These are phyloP conservation scores for Zapus hudsonius DNA, from an alignment of 2,113 vertebrate genomes.

Conservation along the genomic window DNA sequence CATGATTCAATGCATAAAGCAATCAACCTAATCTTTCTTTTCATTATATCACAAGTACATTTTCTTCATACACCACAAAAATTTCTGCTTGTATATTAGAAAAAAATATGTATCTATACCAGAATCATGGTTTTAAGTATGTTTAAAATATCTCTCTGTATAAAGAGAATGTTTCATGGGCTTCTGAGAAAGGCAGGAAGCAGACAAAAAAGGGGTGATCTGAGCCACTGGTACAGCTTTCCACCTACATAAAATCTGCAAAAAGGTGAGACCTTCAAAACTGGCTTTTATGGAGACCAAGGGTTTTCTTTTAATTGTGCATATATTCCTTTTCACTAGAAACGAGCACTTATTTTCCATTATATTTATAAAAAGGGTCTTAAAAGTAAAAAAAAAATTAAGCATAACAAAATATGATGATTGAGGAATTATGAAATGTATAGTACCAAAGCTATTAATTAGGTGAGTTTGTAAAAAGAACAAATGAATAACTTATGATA, in stretches of 20 bases:
- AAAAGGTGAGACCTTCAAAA: not conserved
- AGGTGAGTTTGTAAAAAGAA: not conserved
- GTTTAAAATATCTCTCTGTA: not conserved
- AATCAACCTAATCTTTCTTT: not conserved
- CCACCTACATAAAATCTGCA: not conserved
- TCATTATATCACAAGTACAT: not conserved
- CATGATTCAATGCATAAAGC: not conserved
- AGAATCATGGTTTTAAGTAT: not conserved
- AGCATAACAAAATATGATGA: not conserved
- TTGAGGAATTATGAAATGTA: not conserved
- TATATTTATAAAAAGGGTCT: not conserved
- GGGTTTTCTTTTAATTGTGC: not conserved
- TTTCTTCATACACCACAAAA: not conserved
- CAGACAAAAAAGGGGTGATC: not conserved
- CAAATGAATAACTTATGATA: not conserved
- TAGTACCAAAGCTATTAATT: not conserved
- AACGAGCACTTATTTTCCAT: not conserved
- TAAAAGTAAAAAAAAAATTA: slow-evolving; percentile 6
- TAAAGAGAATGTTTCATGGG: not conserved
- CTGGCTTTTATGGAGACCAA: not conserved
- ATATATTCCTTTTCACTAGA: not conserved
- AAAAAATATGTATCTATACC: not conserved
- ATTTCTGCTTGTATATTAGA: not conserved
- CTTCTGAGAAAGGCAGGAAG: not conserved
- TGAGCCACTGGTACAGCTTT: not conserved